Percentiles rank a stretch among this genome's conserved stretches.
Evolutionary conservation across 2,888 invertebrate genomes (phyloP).

Genomic region (Notocelia uddmanniana): DNA sequence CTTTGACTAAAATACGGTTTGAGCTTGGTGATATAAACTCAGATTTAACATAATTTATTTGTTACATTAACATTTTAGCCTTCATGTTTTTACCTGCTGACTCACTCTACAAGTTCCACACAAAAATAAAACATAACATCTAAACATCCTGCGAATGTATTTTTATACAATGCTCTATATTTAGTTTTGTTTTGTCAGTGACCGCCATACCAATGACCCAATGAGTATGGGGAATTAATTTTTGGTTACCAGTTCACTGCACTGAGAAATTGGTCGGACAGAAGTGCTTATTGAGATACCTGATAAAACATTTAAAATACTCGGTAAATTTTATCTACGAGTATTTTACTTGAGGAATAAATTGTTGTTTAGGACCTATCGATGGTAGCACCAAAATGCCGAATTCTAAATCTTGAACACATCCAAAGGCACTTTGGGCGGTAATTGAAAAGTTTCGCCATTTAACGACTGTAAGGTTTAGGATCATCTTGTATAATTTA

Average conservation of each 20-base stretch:
- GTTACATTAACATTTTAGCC: constrained; percentile 7
- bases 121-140: neutral
- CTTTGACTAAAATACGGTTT: neutral
- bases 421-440: constrained; percentile 42
- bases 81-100: constrained; percentile 3
- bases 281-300: no score
- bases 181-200: neutral
- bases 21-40: neutral
- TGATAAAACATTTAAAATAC: no score
- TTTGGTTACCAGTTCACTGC: neutral
- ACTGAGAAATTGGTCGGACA: no score
- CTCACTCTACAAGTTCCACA: neutral
- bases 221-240: neutral
- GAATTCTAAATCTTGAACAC: constrained; percentile 28
- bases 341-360: neutral
- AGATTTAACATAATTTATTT: constrained; percentile 24
- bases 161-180: neutral
- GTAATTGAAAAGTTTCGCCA: constrained; percentile 45
- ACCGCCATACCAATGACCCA: neutral
- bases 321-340: neutral
- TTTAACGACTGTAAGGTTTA: constrained; percentile 43
- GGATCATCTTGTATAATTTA: constrained; percentile 46
- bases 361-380: neutral
- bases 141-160: neutral
- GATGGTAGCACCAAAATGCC: constrained; percentile 21